Conservation (phyloP, 2,797 vertebrate species). For the Enteromius treurensis region DNA sequence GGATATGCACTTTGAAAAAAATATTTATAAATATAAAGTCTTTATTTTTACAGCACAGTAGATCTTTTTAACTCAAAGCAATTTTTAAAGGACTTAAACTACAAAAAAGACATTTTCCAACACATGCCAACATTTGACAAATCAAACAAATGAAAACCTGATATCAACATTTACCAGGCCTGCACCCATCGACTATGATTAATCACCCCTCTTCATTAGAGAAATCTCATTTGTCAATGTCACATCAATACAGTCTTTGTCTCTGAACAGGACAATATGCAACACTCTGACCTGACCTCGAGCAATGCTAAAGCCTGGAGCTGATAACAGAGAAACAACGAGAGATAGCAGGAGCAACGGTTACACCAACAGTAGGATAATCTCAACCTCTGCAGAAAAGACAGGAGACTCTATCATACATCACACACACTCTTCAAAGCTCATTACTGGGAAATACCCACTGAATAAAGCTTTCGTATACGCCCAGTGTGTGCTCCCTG, state of each 20-base stretch:
- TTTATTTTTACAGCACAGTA: too few species aligned
- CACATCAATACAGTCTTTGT: constrained; percentile 1
- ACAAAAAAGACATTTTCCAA: not conserved
- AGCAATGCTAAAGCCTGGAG: not conserved
- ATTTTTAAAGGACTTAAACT: too few species aligned
- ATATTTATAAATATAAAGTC: too few species aligned
- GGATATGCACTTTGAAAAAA: too few species aligned
- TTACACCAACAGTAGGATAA: constrained; percentile 26
- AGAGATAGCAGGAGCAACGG: not conserved
- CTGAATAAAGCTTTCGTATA: constrained; percentile 4
- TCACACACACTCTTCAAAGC: constrained; percentile 26
- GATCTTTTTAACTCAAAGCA: too few species aligned
- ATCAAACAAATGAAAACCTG: constrained; percentile 10
- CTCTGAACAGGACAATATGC: not conserved
- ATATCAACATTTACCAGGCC: constrained; percentile 35
- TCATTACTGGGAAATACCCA: constrained; percentile 7
- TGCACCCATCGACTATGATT: constrained; percentile 4
- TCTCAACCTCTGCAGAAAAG: constrained; percentile 23
- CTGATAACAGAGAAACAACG: constrained; percentile 31
- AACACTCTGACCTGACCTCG: not conserved
- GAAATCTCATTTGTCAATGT: constrained; percentile 23
- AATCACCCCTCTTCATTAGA: constrained; percentile 26
- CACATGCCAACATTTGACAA: not conserved
- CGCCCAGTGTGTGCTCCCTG: not conserved
- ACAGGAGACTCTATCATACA: constrained; percentile 32